A percentile compares a stretch with the other conserved stretches of the same genome.
These are phyloP conservation scores for Empidonax alnorum DNA, from an alignment of 2,113 vertebrate genomes.

Conservation along the genomic window DNA sequence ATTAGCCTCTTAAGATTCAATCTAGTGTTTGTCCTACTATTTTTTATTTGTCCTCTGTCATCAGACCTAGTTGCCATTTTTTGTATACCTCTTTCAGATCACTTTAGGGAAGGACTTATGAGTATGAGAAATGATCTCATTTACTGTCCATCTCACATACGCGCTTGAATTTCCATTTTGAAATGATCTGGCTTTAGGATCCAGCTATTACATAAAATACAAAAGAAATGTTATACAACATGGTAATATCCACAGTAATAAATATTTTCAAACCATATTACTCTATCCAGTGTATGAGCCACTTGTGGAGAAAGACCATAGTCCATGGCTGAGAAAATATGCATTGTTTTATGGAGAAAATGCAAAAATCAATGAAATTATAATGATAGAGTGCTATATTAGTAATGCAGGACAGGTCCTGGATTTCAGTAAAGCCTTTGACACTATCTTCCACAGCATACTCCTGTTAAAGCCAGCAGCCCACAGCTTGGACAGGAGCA, in stretches of 20 bases:
- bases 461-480: not conserved
- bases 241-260: not conserved
- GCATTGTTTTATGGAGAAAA: not conserved
- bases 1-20: not conserved
- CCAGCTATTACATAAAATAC: not conserved
- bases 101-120: not conserved
- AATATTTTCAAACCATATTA: not conserved
- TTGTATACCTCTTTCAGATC: not conserved
- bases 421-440: not conserved
- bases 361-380: not conserved
- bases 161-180: not conserved
- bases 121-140: not conserved
- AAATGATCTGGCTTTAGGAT: not conserved
- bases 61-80: not conserved
- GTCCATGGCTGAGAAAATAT: not conserved
- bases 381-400: not conserved
- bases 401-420: not conserved
- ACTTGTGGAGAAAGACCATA: not conserved
- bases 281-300: not conserved
- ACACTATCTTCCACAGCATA: not conserved
- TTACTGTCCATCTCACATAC: not conserved
- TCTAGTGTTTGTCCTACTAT: not conserved
- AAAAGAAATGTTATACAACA: not conserved
- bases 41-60: not conserved
- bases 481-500: not conserved